Conservation (phyloP, 2,797 vertebrate species). For the Dipus sagitta region DNA sequence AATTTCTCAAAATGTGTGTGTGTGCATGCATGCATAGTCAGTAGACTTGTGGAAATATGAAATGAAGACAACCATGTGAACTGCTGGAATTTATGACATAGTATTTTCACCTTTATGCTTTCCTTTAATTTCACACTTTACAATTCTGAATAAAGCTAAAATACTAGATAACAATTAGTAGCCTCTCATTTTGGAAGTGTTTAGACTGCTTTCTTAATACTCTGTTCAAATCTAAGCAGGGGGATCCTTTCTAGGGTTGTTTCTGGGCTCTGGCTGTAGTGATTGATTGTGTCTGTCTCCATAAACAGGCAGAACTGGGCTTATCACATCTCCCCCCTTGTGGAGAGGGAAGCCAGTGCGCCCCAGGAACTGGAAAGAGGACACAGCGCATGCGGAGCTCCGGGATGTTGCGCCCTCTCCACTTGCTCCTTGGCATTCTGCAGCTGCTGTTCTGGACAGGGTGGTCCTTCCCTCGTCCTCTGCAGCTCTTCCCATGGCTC, state of each 20-base stretch:
- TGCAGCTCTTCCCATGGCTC: not conserved
- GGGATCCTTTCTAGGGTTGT: not conserved
- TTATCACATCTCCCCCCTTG: not conserved
- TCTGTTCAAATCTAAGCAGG: not conserved
- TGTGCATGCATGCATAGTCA: not conserved
- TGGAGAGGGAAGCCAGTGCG: not conserved
- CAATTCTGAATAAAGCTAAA: not conserved
- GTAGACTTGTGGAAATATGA: not conserved
- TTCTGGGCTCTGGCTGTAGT: not conserved
- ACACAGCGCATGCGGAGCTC: not conserved
- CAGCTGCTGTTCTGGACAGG: accelerated
- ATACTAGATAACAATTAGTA: not conserved
- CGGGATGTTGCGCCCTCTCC: accelerated
- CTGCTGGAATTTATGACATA: not conserved
- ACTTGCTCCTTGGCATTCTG: not conserved
- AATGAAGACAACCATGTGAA: not conserved
- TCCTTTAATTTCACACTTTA: not conserved
- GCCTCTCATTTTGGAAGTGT: not conserved
- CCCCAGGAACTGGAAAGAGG: accelerated
- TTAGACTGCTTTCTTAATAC: not conserved
- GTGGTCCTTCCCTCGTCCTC: accelerated
- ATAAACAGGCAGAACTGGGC: not conserved
- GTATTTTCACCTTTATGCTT: not conserved
- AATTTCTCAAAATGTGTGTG: not conserved
- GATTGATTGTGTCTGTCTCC: not conserved